These are phyloP conservation scores for Pemphigus obesinymphae DNA, from an alignment of 1,140 invertebrate genomes.

Conservation along the genomic window DNA sequence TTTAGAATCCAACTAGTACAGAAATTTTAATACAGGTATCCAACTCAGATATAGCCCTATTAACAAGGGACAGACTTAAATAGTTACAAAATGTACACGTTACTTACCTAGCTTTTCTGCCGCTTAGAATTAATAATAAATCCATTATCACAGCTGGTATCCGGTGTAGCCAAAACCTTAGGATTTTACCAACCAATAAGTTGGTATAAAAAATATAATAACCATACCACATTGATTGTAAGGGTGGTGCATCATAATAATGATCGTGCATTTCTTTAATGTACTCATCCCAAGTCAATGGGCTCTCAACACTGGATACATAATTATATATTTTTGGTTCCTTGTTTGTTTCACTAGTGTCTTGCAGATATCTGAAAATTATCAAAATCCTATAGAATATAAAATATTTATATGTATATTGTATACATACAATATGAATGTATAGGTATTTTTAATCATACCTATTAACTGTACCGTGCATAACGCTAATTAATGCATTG, in stretches of 20 bases:
- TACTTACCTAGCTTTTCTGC: background rate
- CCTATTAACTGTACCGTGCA: background rate
- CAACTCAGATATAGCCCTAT: too few species aligned
- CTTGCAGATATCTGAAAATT: background rate
- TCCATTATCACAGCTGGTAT: background rate
- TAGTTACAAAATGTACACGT: too few species aligned
- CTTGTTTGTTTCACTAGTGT: background rate
- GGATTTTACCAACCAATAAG: background rate
- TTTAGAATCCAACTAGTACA: too few species aligned
- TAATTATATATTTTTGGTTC: constrained; percentile 16
- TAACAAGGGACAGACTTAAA: too few species aligned
- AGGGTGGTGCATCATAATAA: background rate
- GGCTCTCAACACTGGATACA: background rate
- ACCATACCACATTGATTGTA: background rate
- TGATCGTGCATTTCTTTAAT: background rate
- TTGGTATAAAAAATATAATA: background rate
- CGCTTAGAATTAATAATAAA: background rate
- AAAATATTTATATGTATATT: background rate
- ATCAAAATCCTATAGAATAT: too few species aligned
- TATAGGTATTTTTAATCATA: background rate
- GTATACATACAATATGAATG: background rate
- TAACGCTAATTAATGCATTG: constrained; percentile 2
- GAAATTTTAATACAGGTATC: too few species aligned
- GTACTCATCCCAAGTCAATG: background rate
- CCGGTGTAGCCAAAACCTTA: background rate